Percentiles rank a stretch among this genome's conserved stretches.
These are phyloP conservation scores for Steromphala cineraria DNA, from an alignment of 2,888 invertebrate genomes.

Conservation along the genomic window DNA sequence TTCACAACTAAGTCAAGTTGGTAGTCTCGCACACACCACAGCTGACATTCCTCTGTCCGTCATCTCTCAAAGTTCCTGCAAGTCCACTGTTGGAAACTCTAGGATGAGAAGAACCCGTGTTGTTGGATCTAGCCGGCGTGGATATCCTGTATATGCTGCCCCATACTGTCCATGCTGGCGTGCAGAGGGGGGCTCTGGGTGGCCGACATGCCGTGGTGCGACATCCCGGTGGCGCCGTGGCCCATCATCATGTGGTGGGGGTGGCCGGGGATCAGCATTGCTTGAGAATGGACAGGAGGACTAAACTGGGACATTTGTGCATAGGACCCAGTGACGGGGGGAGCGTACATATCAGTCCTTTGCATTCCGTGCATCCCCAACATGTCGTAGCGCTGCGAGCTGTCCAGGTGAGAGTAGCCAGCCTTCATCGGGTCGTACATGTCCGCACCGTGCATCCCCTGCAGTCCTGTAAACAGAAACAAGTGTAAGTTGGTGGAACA, in stretches of 20 bases:
- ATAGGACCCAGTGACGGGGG: slow-evolving; percentile 71
- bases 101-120: slow-evolving; percentile 1
- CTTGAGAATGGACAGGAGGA: slow-evolving; percentile 76
- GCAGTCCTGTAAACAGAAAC: slow-evolving; percentile 53
- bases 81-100: background rate
- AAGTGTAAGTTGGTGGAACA: too few relatives aligned
- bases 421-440: slow-evolving; percentile 72
- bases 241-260: slow-evolving; percentile 78
- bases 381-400: slow-evolving; percentile 67
- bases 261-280: slow-evolving; percentile 77
- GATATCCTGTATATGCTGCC: slow-evolving; percentile 74
- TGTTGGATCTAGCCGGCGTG: slow-evolving; percentile 69
- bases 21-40: too few relatives aligned
- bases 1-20: too few relatives aligned
- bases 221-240: slow-evolving; percentile 72
- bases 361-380: slow-evolving; percentile 65
- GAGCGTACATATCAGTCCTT: slow-evolving; percentile 71
- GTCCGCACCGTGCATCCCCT: slow-evolving; percentile 66
- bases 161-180: slow-evolving; percentile 72
- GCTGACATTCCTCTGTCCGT: background rate
- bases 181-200: slow-evolving; percentile 76
- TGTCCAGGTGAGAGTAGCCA: slow-evolving; percentile 67
- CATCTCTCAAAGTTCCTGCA: background rate
- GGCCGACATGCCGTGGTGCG: slow-evolving; percentile 74
- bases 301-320: slow-evolving; percentile 76